phyloP scores from a whole-genome alignment of 2,797 vertebrate genomes.

The Micropoecilia bifurca region DNA sequence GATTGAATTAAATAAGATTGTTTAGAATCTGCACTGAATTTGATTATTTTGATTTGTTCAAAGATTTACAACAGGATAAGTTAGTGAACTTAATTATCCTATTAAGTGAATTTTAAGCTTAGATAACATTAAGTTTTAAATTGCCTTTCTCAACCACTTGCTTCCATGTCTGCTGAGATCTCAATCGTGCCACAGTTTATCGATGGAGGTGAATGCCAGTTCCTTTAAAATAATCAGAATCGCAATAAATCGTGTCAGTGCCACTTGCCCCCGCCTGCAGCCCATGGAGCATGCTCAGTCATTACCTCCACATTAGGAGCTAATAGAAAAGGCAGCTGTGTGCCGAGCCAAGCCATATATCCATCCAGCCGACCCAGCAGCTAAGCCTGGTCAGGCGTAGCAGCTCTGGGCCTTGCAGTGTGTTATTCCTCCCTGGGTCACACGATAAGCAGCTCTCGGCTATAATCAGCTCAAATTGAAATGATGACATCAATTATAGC shows the following conservation, averaged over 20 bases:
- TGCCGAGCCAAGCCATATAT: slow-evolving; percentile 60
- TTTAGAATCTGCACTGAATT: not conserved
- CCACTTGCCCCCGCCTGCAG: slow-evolving; percentile 53
- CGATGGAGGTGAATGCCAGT: slow-evolving; percentile 46
- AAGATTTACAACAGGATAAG: not conserved
- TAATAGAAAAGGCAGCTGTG: slow-evolving; percentile 63
- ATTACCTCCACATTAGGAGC: slow-evolving; percentile 72
- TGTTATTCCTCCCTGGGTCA: slow-evolving; percentile 70
- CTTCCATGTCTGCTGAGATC: slow-evolving; percentile 18
- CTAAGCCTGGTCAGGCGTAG: slow-evolving; percentile 69
- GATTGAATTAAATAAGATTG: not conserved
- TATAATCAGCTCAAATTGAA: slow-evolving; percentile 85
- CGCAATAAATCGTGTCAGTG: slow-evolving; percentile 56
- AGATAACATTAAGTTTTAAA: not conserved
- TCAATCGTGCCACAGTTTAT: slow-evolving; percentile 43
- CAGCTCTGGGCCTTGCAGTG: slow-evolving; percentile 59
- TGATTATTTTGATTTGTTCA: not conserved
- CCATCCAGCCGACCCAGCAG: slow-evolving; percentile 47
- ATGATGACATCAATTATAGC: slow-evolving; percentile 86
- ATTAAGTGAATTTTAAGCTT: not conserved
- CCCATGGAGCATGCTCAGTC: slow-evolving; percentile 64
- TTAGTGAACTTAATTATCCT: not conserved
- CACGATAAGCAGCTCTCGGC: slow-evolving; percentile 80
- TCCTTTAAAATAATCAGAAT: slow-evolving; percentile 50
- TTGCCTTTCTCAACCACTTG: not conserved